phyloP scores from a whole-genome alignment of 1,140 invertebrate species.

The Asbolus verrucosus region DNA sequence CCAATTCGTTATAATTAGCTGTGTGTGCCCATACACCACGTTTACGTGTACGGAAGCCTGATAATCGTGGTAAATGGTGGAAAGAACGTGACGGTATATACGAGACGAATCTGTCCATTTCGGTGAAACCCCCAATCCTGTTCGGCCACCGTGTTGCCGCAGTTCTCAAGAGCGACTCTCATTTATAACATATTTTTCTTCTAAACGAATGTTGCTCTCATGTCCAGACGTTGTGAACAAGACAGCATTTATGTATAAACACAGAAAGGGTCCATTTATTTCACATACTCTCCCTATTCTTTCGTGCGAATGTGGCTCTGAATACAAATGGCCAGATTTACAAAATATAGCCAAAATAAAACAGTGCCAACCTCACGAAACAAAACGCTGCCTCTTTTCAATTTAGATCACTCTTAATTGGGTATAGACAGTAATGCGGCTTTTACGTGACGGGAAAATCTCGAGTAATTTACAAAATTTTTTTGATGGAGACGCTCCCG shows the following conservation, averaged over 20 bases:
- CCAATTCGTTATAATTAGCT: slow-evolving; percentile 32
- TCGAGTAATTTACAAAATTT: no score
- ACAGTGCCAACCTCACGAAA: no score
- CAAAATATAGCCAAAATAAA: slow-evolving; percentile 27
- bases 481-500: no score
- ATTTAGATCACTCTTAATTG: no score
- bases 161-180: slow-evolving; percentile 26
- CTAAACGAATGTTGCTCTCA: slow-evolving; percentile 40
- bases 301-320: slow-evolving; percentile 1
- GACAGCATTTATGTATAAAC: slow-evolving; percentile 44
- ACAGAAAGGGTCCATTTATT: slow-evolving; percentile 39
- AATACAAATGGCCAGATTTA: slow-evolving; percentile 26
- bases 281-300: slow-evolving; percentile 36
- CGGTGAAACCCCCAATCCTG: slow-evolving; percentile 5
- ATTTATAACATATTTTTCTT: slow-evolving; percentile 45
- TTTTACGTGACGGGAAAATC: no score
- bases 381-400: no score
- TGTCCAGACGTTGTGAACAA: slow-evolving; percentile 45
- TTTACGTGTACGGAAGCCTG: slow-evolving; percentile 1
- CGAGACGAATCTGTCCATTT: slow-evolving; percentile 25
- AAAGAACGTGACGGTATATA: slow-evolving; percentile 14
- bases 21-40: slow-evolving; percentile 18
- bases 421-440: no score
- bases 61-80: slow-evolving; percentile 8
- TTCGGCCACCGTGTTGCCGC: slow-evolving; percentile 1